Evolutionary conservation across 1,140 invertebrate species (phyloP).

Genomic region (Drosophila nasuta): DNA sequence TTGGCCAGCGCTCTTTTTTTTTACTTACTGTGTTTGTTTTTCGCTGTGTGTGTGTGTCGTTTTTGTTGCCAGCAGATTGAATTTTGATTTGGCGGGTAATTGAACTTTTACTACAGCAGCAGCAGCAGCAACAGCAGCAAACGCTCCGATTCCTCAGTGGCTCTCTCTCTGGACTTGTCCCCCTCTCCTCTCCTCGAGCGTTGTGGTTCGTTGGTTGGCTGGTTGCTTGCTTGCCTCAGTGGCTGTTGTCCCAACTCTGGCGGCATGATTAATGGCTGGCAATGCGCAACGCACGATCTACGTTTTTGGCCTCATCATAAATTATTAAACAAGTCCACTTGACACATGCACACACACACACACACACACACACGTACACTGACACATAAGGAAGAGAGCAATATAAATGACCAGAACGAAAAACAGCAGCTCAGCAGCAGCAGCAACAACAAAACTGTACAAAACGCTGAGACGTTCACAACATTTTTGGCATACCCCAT

Average conservation of each 20-base stretch:
- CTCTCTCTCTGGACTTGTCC: neutral
- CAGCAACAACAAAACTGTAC: conserved; percentile 67
- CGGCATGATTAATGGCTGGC: conserved; percentile 80
- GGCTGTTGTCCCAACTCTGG: conserved; percentile 30
- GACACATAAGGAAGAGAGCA: conserved; percentile 40
- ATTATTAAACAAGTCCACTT: conserved; percentile 83
- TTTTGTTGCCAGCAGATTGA: conserved; percentile 73
- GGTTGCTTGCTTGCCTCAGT: neutral
- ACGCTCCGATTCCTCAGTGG: neutral
- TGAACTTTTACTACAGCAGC: conserved; percentile 78
- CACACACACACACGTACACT: conserved; percentile 6
- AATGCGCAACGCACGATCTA: conserved; percentile 82
- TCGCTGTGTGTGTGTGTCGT: conserved; percentile 34
- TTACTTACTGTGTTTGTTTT: conserved; percentile 33
- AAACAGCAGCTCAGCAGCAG: conserved; percentile 43
- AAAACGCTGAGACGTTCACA: conserved; percentile 68
- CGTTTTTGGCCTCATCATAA: conserved; percentile 82
- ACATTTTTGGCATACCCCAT: conserved; percentile 77
- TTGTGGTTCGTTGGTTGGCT: too few relatives aligned
- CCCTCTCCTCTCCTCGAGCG: too few relatives aligned
- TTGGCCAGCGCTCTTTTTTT: conserved; percentile 41
- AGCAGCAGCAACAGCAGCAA: conserved; percentile 2
- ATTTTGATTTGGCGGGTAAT: conserved; percentile 82
- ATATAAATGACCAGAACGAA: conserved; percentile 79
- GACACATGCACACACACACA: conserved; percentile 70